Evolutionary conservation across 2,888 invertebrate genomes (phyloP).

Genomic region (Spilosoma lubricipeda): DNA sequence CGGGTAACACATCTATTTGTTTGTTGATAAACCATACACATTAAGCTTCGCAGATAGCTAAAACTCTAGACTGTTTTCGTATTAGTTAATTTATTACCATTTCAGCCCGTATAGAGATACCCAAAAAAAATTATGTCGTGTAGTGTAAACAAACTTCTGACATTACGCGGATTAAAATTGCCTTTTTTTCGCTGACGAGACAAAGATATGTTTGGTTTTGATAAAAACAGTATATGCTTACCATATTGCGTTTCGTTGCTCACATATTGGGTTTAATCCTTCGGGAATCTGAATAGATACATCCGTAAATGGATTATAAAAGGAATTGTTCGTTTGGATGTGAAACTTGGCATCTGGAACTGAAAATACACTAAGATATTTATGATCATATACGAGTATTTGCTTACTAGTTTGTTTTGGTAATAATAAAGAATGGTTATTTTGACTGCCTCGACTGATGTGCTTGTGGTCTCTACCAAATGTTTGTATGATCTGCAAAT

Average conservation of each 20-base stretch:
- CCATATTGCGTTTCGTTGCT: constrained; percentile 51
- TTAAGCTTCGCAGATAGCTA: no score
- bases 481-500: no score
- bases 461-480: no score
- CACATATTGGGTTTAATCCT: constrained; percentile 33
- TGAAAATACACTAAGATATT: background rate
- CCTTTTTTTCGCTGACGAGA: constrained; percentile 70
- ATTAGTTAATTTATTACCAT: no score
- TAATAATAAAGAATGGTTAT: no score
- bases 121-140: constrained; percentile 7
- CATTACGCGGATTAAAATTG: constrained; percentile 79
- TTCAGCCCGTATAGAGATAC: background rate
- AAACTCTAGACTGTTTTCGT: no score
- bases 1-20: no score
- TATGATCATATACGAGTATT: background rate
- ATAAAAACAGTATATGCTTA: constrained; percentile 44
- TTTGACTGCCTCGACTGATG: no score
- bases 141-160: constrained; percentile 31
- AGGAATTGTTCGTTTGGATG: background rate
- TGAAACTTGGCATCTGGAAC: background rate
- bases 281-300: constrained; percentile 9
- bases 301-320: background rate
- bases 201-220: constrained; percentile 60
- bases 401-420: background rate
- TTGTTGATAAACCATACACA: no score